Percentiles rank a stretch among this genome's conserved stretches.
phyloP scores from a whole-genome alignment of 2,113 vertebrate species.

The Talpa occidentalis region DNA sequence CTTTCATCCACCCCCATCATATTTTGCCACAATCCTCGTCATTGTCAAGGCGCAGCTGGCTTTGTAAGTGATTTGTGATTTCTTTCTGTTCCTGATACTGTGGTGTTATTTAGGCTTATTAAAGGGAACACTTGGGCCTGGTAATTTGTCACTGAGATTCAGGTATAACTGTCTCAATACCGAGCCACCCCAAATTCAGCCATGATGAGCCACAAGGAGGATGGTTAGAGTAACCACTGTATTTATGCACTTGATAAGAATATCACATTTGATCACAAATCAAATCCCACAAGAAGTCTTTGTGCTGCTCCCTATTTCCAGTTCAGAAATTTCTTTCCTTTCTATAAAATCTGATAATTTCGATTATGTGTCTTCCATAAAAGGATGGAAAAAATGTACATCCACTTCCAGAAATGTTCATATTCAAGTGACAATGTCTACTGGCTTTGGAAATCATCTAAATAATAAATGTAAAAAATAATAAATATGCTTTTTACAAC shows the following conservation, averaged over 20 bases:
- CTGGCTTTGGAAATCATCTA: slow-evolving; percentile 19
- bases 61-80: slow-evolving; percentile 44
- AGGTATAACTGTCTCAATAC: neutral
- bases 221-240: neutral
- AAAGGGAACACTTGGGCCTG: slow-evolving; percentile 29
- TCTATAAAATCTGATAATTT: neutral
- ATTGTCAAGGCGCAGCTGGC: slow-evolving; percentile 18
- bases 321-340: neutral
- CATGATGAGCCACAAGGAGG: neutral
- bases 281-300: neutral
- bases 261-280: neutral
- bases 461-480: neutral
- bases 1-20: slow-evolving; percentile 41
- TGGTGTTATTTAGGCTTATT: slow-evolving; percentile 34
- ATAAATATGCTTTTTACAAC: neutral
- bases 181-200: neutral
- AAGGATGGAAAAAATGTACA: neutral
- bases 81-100: slow-evolving; percentile 35
- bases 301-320: neutral
- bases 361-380: neutral
- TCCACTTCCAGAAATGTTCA: neutral
- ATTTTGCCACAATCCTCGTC: slow-evolving; percentile 48
- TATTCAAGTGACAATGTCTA: neutral
- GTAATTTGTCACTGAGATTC: slow-evolving; percentile 36
- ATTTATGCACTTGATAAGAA: neutral